A percentile compares a stretch with the other conserved stretches of the same genome.
Conservation (phyloP, 1,140 invertebrate species). For the Phthorimaea operculella region DNA sequence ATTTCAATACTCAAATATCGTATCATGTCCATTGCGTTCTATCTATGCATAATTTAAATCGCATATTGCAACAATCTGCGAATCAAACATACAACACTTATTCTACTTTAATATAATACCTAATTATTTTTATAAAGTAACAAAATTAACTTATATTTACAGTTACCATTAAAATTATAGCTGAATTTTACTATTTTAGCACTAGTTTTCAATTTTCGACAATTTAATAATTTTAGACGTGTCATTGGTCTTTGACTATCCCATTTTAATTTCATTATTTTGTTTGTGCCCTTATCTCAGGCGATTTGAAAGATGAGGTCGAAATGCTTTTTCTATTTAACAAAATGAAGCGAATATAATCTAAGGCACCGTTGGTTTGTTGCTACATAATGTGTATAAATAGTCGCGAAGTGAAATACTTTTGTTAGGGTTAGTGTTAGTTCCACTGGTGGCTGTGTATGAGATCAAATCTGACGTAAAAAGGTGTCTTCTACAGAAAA, state of each 20-base stretch:
- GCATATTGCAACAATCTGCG: constrained; percentile 65
- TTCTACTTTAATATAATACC: constrained; percentile 65
- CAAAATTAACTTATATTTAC: constrained; percentile 69
- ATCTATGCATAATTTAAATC: constrained; percentile 58
- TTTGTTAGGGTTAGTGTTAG: constrained; percentile 2
- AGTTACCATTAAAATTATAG: constrained; percentile 61
- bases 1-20: constrained; percentile 40
- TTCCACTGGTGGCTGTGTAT: constrained; percentile 56
- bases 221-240: constrained; percentile 9
- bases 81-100: constrained; percentile 67
- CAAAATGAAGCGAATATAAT: constrained; percentile 2
- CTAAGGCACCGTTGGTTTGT: constrained; percentile 26
- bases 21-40: constrained; percentile 52
- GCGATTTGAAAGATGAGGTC: constrained; percentile 13
- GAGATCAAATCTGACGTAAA: constrained; percentile 57
- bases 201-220: constrained; percentile 28
- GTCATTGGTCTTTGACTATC: constrained; percentile 12
- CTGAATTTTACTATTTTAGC: constrained; percentile 60
- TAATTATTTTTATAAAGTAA: constrained; percentile 67
- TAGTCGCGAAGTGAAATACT: background rate
- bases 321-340: background rate
- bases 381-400: constrained; percentile 1
- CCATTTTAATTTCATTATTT: constrained; percentile 12
- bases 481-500: background rate
- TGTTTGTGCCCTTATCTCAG: constrained; percentile 17